Evolutionary conservation across 2,888 invertebrate species (phyloP), one percentile per base, ranked within the genome.

Genomic region (Cephus pygmeus): DNA sequence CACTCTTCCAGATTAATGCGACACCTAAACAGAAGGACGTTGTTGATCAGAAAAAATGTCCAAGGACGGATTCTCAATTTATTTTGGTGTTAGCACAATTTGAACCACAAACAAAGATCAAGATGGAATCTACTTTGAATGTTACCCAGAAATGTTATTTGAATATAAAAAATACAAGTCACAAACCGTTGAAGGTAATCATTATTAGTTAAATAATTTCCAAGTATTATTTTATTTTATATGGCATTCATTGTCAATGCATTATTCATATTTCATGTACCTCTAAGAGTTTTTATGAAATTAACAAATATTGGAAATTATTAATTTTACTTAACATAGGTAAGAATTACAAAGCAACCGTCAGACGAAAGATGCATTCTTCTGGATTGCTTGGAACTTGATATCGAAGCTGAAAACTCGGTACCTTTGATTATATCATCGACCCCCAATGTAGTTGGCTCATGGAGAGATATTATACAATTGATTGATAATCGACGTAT

Each of bases 401-500:
- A 88, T 2, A 90, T 96, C 15, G 92, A 93, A 69, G 93, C 94
- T 0, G 92, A 94, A 73, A 92, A 92, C 79, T 93, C 93, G 79
- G 92, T 92, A 73, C 86, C 91, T 77, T 91, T 96, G 84, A 93
- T 93, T 69, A 91, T 96, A 85, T 88, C 90, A 33, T 96, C 96
- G 96, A 93, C 90, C 11, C 96, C 96, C 0, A 89, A 87, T 30
- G 92, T 93, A 82, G 93, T 92, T 56, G 93, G 94, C 11, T 92
- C 93, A 4, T 93, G 94, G 87, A 92, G 95, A 80, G 95, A 95
- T 85, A 93, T 93, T 0, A 91, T 95, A 69, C 93, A 95, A 77
- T 82, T 96, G 74, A 93, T 93, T 1, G 95, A 95, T 90, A 94
- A 93, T 80, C 93, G 93, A 78, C 93, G 94, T 82, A 94, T 95